Evolutionary conservation across 2,888 invertebrate species (phyloP).

Genomic region (Lepidocyrtinus sp.): DNA sequence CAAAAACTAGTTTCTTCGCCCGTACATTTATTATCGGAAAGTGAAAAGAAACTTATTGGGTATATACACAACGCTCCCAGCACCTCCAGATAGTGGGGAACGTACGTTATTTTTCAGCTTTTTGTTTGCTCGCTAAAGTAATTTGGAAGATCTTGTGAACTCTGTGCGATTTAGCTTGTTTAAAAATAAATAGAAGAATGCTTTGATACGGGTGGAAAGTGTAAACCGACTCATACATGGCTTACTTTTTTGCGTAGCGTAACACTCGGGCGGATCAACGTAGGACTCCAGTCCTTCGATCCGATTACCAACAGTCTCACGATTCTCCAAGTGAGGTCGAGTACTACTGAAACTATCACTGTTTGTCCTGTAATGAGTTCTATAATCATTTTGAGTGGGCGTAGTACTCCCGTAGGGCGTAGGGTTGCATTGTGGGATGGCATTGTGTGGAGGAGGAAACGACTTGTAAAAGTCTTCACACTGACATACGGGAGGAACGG

Average conservation of each 20-base stretch:
- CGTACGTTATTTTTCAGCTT: constrained; percentile 4
- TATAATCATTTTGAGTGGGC: not conserved
- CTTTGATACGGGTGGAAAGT: too few relatives aligned
- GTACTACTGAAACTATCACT: constrained; percentile 45
- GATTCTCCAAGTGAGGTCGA: not conserved
- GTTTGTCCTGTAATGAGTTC: constrained; percentile 43
- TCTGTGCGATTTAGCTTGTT: too few relatives aligned
- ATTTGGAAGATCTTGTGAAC: too few relatives aligned
- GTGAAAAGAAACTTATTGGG: too few relatives aligned
- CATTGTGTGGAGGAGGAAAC: constrained; percentile 45
- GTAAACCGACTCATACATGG: too few relatives aligned
- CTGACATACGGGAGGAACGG: constrained; percentile 63
- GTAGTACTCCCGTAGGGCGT: too few relatives aligned
- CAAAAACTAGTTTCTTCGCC: too few relatives aligned
- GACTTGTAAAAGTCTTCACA: constrained; percentile 67
- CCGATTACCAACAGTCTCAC: constrained; percentile 27
- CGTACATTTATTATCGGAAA: too few relatives aligned
- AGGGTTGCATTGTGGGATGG: constrained; percentile 17
- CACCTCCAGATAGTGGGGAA: constrained; percentile 7
- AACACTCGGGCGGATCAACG: constrained; percentile 51
- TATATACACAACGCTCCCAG: too few relatives aligned
- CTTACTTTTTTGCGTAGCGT: too few relatives aligned
- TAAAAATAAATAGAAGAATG: too few relatives aligned
- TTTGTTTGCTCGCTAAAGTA: not conserved
- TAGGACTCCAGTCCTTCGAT: constrained; percentile 38